Percentiles rank a stretch among this genome's conserved stretches.
Conservation (phyloP, 2,888 invertebrate genomes). For the Monochamus alternatus region DNA sequence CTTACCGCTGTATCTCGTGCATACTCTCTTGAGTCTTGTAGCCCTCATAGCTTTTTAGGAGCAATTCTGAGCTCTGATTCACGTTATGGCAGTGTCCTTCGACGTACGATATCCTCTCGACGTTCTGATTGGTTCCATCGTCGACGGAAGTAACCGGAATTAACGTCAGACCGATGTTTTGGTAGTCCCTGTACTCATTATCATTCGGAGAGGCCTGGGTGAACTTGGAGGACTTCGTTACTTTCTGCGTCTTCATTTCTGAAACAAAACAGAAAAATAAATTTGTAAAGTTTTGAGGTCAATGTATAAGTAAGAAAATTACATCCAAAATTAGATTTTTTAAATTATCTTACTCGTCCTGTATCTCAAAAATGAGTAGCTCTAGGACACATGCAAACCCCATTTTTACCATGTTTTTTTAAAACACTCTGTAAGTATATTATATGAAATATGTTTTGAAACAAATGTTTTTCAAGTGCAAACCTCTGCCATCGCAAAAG, state of each 20-base stretch:
- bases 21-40: slow-evolving; percentile 55
- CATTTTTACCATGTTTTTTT: no score
- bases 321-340: no score
- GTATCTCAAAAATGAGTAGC: no score
- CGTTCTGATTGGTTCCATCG: slow-evolving; percentile 59
- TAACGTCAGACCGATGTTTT: slow-evolving; percentile 63
- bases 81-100: slow-evolving; percentile 56
- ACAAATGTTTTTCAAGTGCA: no score
- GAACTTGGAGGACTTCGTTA: slow-evolving; percentile 68
- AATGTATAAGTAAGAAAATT: no score
- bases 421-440: no score
- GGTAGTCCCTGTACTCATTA: slow-evolving; percentile 66
- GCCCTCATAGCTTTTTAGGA: slow-evolving; percentile 60
- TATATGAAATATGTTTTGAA: no score
- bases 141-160: slow-evolving; percentile 55
- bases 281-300: no score
- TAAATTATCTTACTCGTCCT: no score
- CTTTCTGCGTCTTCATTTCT: slow-evolving; percentile 58
- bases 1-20: slow-evolving; percentile 57
- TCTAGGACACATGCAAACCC: no score
- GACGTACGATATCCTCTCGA: slow-evolving; percentile 53
- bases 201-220: slow-evolving; percentile 67
- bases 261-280: slow-evolving; percentile 23
- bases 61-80: slow-evolving; percentile 63
- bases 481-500: no score